Conservation (phyloP, 2,113 vertebrate species). For the Cairina moschata region DNA sequence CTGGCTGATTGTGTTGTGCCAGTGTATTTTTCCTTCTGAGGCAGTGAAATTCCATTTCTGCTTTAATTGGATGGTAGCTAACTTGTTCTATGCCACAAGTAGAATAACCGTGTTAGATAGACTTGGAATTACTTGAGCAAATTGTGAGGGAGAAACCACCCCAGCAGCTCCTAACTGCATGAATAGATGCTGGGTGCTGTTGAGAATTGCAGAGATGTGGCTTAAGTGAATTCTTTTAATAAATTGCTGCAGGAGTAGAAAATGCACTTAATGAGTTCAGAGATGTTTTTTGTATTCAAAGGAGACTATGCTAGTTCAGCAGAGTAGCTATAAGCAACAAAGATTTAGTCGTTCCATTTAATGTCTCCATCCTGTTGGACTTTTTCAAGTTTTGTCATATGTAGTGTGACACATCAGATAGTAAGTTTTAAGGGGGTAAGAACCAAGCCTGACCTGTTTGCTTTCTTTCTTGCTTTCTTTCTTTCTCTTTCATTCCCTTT, state of each 20-base stretch:
- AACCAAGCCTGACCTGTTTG: slow-evolving; percentile 48
- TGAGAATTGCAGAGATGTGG: not conserved
- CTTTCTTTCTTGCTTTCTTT: slow-evolving; percentile 2
- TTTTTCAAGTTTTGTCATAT: not conserved
- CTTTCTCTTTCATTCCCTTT: not conserved
- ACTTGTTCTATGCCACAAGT: not conserved
- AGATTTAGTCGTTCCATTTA: not conserved
- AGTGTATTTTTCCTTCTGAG: slow-evolving; percentile 8
- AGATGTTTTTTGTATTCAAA: not conserved
- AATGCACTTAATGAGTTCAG: not conserved
- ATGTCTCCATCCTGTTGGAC: not conserved
- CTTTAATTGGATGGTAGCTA: not conserved
- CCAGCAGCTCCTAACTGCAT: not conserved
- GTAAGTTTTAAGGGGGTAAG: slow-evolving; percentile 52
- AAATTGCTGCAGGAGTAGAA: not conserved
- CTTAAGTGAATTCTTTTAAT: not conserved
- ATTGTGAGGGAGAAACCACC: not conserved
- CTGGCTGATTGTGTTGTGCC: not conserved
- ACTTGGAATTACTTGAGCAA: not conserved
- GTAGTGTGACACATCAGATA: not conserved
- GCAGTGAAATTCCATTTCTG: not conserved
- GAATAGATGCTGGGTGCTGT: not conserved
- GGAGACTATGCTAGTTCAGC: not conserved
- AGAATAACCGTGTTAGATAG: not conserved
- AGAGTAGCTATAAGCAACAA: not conserved